A percentile compares a stretch with the other conserved stretches of the same genome.
These are phyloP conservation scores for Tragelaphus buxtoni DNA, from an alignment of 2,113 vertebrate species.

Conservation along the genomic window DNA sequence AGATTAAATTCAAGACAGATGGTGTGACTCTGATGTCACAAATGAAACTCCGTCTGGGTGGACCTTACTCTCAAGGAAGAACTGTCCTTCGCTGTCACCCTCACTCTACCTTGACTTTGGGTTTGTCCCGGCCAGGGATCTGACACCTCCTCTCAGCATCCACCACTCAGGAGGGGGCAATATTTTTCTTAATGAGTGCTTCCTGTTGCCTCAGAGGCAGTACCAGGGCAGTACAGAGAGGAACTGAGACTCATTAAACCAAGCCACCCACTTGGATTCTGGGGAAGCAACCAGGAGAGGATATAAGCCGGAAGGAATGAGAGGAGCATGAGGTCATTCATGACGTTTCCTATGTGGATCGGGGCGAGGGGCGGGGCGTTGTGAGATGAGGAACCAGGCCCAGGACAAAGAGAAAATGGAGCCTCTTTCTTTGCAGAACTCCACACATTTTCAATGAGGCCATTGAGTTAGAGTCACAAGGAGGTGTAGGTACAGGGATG, in stretches of 20 bases:
- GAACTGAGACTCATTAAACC: background rate
- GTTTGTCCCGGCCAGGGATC: background rate
- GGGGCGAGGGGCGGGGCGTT: accelerated
- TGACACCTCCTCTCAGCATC: background rate
- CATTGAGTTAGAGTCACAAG: background rate
- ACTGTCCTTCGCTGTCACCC: background rate
- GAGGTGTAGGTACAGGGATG: background rate
- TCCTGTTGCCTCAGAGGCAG: background rate
- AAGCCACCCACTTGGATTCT: constrained; percentile 20
- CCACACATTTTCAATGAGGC: background rate
- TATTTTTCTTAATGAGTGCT: background rate
- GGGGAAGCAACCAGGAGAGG: background rate
- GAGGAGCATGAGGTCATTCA: background rate
- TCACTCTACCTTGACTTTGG: background rate
- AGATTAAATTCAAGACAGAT: background rate
- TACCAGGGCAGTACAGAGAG: background rate
- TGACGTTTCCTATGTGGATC: background rate
- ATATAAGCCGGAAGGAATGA: background rate
- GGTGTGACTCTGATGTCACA: background rate
- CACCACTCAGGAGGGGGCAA: background rate
- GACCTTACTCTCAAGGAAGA: background rate
- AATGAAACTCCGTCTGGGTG: background rate
- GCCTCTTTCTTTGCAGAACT: background rate
- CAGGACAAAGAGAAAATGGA: background rate
- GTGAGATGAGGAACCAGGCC: background rate